Evolutionary conservation across 2,113 vertebrate species (phyloP), one percentile per base, ranked within the genome.

Genomic region (Lycaon pictus): DNA sequence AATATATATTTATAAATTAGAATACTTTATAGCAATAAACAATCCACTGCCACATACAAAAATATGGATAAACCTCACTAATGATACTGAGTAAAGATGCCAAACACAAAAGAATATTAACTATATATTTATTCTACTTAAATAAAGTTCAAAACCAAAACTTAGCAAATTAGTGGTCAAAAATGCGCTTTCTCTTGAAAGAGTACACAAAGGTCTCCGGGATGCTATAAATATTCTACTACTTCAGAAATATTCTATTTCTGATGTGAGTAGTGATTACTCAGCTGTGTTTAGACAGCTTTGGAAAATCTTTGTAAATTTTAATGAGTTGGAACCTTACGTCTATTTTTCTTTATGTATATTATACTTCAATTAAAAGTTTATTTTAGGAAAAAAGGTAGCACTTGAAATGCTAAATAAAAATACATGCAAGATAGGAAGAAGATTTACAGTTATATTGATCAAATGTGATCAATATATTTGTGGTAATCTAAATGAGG

Each of bases 81-180:
- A 37, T 71, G 43, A 67, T 69, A 37, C 19, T 53, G 13, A 88
- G 35, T 53, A 84, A 93, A 79, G 37, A 62, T 53, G 15, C 4
- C 53, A 96, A 56, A 90, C 43, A 86, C 19, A 80, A 93, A 85
- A 35, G n/a, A 53, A 5, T n/a, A 32, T 65, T 35, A 35, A 69
- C 7, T 69, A 76, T 13, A 32, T 69, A 51, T 20, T 85, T 90
- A 58, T 77, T 89, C 53, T 85, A 67, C 32, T 89, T 93, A 90
- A 53, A 69, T 53, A 71, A 90, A 96, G 12, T 93, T 84, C 43
- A 85, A 96, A 89, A 84, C 17, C 15, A 71, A 85, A 96, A 76
- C 23, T 91, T 69, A 27, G 17, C 60, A 79, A 79, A 90, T 53
- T 74, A 82, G 35, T 29, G 3, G 25, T 27, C 22, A 85, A 71